Evolutionary conservation across 2,797 vertebrate genomes (phyloP).

Genomic region (Urophycis tenuis): DNA sequence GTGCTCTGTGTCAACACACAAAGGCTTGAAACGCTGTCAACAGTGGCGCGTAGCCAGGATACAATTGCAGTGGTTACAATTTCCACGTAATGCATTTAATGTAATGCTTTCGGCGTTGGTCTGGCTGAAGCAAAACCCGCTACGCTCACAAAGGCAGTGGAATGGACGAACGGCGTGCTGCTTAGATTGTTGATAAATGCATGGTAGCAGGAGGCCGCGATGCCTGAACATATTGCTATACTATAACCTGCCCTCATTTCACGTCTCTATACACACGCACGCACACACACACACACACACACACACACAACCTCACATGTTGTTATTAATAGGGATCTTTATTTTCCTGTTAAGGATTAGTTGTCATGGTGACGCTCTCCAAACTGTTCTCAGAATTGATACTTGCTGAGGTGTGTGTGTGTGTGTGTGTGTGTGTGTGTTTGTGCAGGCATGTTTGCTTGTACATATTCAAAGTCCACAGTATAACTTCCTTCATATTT

Average conservation of each 20-base stretch:
- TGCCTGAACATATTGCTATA: no score
- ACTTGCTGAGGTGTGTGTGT: no score
- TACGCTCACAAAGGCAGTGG: no score
- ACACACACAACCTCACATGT: neutral
- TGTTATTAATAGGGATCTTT: neutral
- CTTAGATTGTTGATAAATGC: no score
- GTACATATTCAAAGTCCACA: neutral
- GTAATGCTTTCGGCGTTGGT: neutral
- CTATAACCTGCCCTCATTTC: no score
- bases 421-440: neutral
- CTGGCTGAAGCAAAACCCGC: neutral
- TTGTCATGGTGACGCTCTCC: no score
- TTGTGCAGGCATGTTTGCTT: no score
- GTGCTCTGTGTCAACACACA: neutral
- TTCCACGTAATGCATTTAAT: neutral
- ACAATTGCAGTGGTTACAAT: neutral
- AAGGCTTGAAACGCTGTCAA: neutral
- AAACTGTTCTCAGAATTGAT: no score
- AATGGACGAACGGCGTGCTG: no score
- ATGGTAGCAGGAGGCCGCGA: no score
- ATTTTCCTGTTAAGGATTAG: no score
- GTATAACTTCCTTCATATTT: neutral
- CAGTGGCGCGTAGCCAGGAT: neutral
- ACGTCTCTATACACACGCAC: no score
- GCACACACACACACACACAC: neutral